phyloP scores from a whole-genome alignment of 2,113 vertebrate species.

The Tamias sibiricus region DNA sequence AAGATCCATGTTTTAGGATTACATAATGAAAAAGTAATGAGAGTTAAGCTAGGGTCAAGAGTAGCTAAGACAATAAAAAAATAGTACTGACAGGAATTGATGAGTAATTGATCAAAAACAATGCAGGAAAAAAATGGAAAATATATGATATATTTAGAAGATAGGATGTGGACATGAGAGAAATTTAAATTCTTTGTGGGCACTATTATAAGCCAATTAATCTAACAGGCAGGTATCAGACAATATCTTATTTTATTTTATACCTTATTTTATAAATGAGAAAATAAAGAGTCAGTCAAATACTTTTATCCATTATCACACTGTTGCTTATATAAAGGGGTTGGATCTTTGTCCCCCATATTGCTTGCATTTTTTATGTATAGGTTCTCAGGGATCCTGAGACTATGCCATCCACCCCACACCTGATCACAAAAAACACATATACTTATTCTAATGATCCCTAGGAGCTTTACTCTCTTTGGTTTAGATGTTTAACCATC shows the following conservation, averaged over 20 bases:
- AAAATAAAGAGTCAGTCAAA: neutral
- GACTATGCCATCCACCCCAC: fast-evolving
- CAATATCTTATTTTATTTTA: neutral
- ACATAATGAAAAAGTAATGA: neutral
- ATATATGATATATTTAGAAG: neutral
- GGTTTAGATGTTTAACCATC: neutral
- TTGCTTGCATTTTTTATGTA: neutral
- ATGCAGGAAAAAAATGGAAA: neutral
- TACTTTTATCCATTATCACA: neutral
- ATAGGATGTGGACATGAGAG: neutral
- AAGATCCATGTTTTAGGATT: neutral
- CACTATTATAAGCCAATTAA: neutral
- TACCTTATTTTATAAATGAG: neutral
- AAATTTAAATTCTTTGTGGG: neutral
- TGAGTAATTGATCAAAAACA: neutral
- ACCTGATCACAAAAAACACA: neutral
- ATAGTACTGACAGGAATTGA: neutral
- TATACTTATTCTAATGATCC: neutral
- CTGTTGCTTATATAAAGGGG: neutral
- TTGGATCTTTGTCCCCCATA: neutral
- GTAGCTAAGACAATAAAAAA: neutral
- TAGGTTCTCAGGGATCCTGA: neutral
- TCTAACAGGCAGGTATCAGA: neutral
- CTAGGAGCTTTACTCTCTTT: neutral
- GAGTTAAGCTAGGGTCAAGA: neutral